Evolutionary conservation across 2,888 invertebrate species (phyloP), one percentile per base, ranked within the genome.

Genomic region (Cordilura impudica): DNA sequence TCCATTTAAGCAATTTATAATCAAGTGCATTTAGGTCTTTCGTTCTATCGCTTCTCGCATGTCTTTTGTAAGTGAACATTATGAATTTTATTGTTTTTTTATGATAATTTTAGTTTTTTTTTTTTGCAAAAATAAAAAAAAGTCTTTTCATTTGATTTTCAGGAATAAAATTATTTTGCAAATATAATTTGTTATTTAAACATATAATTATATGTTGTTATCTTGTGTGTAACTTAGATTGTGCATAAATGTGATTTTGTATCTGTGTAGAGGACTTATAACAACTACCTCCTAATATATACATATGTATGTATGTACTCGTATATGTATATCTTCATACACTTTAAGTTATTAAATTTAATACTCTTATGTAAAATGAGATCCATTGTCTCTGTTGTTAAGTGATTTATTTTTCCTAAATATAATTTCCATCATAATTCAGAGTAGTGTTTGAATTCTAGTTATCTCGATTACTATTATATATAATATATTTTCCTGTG

Each of bases 71-170:
- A 63, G 53, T 60, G 56, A 63, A 54, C 45, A 39, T 71, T 70
- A 66, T 60, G 66, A 72, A 75, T 35, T 75, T 69, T 49, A 53
- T 81, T 77, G 43, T 31, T 19, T 76, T 81, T 75, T 78, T 72
- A 74, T 78, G 78, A 47, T 73, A 77, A 77, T 77, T 75, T 45
- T 45, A 45, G 45, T 81, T 65, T 23, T 54, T 78, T 69, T 49
- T 69, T 72, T 67, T 66, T 72, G 79, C 78, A 21, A 56, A 51
- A 66, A 69, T n/a, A 16, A 31, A 26, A 6, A 43, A 72, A 63
- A 63, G 31, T 60, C 18, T 83, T 82, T 81, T 66, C 66, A 74
- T 67, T 74, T 81, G 80, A 60, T 53, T 70, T n/a, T 63, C 66
- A 56, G 75, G 67, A 76, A 76, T 61, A 70, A 63, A 31, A 69